Evolutionary conservation across 2,113 vertebrate genomes (phyloP).

Genomic region (Stomatorhinus ivindoensis): DNA sequence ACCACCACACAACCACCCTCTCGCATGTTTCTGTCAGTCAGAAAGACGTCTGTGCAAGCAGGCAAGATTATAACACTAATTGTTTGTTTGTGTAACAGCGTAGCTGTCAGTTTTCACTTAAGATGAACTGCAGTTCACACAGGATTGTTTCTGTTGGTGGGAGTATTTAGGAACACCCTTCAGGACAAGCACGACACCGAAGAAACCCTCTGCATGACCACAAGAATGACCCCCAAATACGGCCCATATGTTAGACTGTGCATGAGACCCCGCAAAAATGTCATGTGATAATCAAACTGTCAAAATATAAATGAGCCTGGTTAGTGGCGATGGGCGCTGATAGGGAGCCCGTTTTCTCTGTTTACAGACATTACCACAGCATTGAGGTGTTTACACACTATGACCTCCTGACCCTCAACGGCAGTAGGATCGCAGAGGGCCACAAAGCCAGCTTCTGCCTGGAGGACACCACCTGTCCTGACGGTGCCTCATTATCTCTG

Average conservation of each 20-base stretch:
- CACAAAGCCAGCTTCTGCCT: slow-evolving; percentile 98
- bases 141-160: not conserved
- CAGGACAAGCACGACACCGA: not conserved
- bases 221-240: not conserved
- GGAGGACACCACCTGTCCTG: slow-evolving; percentile 87
- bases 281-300: not conserved
- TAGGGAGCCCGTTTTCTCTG: not conserved
- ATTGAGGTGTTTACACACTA: slow-evolving; percentile 98
- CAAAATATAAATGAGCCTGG: not conserved
- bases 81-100: not conserved
- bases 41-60: not conserved
- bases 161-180: not conserved
- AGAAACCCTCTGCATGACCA: not conserved
- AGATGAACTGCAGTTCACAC: not conserved
- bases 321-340: not conserved
- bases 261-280: not conserved
- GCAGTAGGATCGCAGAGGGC: slow-evolving; percentile 87
- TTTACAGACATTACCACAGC: slow-evolving; percentile 89
- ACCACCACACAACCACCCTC: not conserved
- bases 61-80: not conserved
- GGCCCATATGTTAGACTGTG: not conserved
- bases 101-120: not conserved
- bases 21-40: not conserved
- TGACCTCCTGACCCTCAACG: slow-evolving; percentile 85
- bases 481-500: slow-evolving; percentile 4